Conservation (phyloP, 2,888 invertebrate species). For the Orthonevra nobilis region DNA sequence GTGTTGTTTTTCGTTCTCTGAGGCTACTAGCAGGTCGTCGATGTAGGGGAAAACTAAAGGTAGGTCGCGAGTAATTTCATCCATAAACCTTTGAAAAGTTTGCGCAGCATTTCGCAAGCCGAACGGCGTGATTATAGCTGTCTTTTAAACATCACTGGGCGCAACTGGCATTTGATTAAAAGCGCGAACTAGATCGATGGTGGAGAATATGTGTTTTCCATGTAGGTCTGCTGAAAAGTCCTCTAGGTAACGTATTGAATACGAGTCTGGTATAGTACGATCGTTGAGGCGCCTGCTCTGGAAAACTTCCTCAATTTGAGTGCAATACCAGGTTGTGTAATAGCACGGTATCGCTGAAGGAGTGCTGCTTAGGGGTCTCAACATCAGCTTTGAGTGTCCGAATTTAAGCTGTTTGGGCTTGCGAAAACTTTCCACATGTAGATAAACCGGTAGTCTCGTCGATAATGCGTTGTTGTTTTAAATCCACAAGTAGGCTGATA, state of each 20-base stretch:
- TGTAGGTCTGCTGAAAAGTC: conserved; percentile 51
- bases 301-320: background rate
- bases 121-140: conserved; percentile 73
- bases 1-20: too few relatives aligned
- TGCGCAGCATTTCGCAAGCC: too few relatives aligned
- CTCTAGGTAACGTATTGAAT: conserved; percentile 72
- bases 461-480: conserved; percentile 1
- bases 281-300: conserved; percentile 34
- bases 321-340: conserved; percentile 1
- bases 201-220: conserved; percentile 50
- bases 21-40: too few relatives aligned
- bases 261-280: conserved; percentile 74
- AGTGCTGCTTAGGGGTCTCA: conserved; percentile 9
- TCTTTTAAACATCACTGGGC: conserved; percentile 39
- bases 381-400: background rate
- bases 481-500: conserved; percentile 14
- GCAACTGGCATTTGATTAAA: conserved; percentile 23
- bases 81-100: too few relatives aligned
- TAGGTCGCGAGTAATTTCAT: conserved; percentile 23
- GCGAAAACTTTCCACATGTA: background rate
- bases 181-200: conserved; percentile 37
- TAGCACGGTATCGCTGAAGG: background rate
- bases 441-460: conserved; percentile 8
- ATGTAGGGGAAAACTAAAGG: too few relatives aligned
- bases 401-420: background rate